Evolutionary conservation across 1,140 invertebrate genomes (phyloP).

Genomic region (Hetaerina americana): DNA sequence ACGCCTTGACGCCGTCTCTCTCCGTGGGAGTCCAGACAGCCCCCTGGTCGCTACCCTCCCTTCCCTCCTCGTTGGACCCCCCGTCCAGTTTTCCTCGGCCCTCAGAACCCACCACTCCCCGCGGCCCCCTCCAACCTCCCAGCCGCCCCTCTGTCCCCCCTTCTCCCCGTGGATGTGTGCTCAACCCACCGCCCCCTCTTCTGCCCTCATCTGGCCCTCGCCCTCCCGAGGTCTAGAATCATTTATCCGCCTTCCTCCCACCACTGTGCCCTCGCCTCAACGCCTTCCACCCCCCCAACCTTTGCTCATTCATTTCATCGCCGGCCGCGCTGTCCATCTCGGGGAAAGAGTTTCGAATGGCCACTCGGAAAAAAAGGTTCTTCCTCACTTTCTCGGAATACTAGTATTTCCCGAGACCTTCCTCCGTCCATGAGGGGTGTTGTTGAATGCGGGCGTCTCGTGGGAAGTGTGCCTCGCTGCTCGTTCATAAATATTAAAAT

Average conservation of each 20-base stretch:
- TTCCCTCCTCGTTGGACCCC: conserved; percentile 20
- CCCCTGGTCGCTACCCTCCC: conserved; percentile 9
- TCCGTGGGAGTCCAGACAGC: background rate
- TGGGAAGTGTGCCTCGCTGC: too few relatives aligned
- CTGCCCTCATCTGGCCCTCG: conserved; percentile 12
- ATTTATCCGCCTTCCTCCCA: conserved; percentile 11
- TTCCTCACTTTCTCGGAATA: too few relatives aligned
- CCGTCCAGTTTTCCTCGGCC: conserved; percentile 1
- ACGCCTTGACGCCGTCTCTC: background rate
- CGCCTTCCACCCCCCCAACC: background rate
- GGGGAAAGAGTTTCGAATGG: background rate
- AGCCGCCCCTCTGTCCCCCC: background rate
- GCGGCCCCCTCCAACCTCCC: background rate
- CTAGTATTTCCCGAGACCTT: too few relatives aligned
- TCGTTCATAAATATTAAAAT: too few relatives aligned
- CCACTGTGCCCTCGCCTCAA: conserved; percentile 20
- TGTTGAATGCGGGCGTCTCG: too few relatives aligned
- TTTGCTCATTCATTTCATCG: background rate
- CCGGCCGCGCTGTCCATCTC: background rate
- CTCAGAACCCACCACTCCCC: conserved; percentile 15
- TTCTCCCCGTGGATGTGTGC: too few relatives aligned
- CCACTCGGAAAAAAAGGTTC: background rate
- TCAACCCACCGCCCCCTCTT: too few relatives aligned
- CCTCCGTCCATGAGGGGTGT: too few relatives aligned
- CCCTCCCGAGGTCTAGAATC: conserved; percentile 29